A percentile compares a stretch with the other conserved stretches of the same genome.
These are phyloP conservation scores for Papilio elwesi DNA, from an alignment of 2,888 invertebrate genomes.

Conservation along the genomic window DNA sequence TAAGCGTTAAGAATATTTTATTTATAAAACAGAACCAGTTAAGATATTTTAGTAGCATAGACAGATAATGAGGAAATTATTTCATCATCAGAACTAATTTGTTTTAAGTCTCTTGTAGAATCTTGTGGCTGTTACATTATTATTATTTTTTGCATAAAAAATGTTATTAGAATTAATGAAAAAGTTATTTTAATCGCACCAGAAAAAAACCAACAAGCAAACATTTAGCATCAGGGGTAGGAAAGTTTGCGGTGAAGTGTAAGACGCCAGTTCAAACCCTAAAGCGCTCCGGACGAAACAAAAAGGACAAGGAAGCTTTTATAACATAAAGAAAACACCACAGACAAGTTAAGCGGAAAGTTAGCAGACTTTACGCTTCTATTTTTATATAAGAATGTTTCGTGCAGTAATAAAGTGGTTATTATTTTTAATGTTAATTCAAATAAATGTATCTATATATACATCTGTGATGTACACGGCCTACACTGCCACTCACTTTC, in stretches of 20 bases:
- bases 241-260: slow-evolving; percentile 63
- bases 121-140: no score
- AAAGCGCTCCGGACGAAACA: slow-evolving; percentile 68
- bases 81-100: no score
- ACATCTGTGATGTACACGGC: no score
- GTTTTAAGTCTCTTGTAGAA: no score
- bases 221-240: slow-evolving; percentile 34
- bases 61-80: no score
- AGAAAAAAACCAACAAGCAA: slow-evolving; percentile 17
- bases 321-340: slow-evolving; percentile 81
- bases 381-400: slow-evolving; percentile 73
- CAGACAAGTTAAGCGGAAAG: slow-evolving; percentile 80
- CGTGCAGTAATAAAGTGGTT: slow-evolving; percentile 18
- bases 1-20: neutral
- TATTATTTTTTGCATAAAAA: no score
- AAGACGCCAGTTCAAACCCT: slow-evolving; percentile 78
- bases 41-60: neutral
- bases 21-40: neutral
- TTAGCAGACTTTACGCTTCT: slow-evolving; percentile 68
- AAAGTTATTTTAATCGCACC: neutral
- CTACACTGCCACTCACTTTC: no score
- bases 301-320: slow-evolving; percentile 73
- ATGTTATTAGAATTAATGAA: no score
- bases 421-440: slow-evolving; percentile 6
- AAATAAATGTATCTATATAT: neutral